Percentiles rank a stretch among this genome's conserved stretches.
Evolutionary conservation across 2,888 invertebrate species (phyloP).

Genomic region (Ecliptopera silaceata): DNA sequence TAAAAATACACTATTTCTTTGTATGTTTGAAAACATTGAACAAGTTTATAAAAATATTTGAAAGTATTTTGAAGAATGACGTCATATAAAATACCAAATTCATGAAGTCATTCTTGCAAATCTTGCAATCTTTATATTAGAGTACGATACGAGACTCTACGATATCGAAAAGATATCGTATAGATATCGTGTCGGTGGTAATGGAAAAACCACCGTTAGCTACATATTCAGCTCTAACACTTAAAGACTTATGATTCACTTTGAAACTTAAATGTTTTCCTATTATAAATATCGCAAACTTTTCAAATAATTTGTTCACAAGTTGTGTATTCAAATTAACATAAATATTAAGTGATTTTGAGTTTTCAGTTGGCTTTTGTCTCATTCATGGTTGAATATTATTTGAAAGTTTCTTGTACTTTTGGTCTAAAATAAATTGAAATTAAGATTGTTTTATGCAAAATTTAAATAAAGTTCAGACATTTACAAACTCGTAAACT

Average conservation of each 20-base stretch:
- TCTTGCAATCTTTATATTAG: no score
- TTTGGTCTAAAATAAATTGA: background rate
- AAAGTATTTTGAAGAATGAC: no score
- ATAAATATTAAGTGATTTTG: conserved; percentile 15
- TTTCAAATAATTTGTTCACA: conserved; percentile 14
- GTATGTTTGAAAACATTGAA: no score
- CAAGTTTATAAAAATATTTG: no score
- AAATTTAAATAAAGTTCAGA: background rate
- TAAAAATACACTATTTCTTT: no score
- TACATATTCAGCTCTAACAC: conserved; percentile 4
- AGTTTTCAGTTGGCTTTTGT: background rate
- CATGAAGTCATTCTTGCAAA: no score
- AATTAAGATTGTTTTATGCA: background rate
- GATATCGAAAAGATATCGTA: no score
- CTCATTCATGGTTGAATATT: background rate
- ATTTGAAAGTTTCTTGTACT: background rate
- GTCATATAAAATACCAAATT: no score
- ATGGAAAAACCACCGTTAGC: no score
- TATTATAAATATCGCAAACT: conserved; percentile 13
- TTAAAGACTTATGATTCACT: conserved; percentile 14
- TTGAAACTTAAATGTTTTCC: conserved; percentile 9
- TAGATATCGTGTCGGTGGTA: no score
- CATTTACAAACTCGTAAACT: background rate
- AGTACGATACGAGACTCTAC: no score
- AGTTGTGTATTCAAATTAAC: conserved; percentile 6